These are phyloP conservation scores for Sphaerodactylus townsendi DNA, from an alignment of 2,113 vertebrate genomes.

Conservation along the genomic window DNA sequence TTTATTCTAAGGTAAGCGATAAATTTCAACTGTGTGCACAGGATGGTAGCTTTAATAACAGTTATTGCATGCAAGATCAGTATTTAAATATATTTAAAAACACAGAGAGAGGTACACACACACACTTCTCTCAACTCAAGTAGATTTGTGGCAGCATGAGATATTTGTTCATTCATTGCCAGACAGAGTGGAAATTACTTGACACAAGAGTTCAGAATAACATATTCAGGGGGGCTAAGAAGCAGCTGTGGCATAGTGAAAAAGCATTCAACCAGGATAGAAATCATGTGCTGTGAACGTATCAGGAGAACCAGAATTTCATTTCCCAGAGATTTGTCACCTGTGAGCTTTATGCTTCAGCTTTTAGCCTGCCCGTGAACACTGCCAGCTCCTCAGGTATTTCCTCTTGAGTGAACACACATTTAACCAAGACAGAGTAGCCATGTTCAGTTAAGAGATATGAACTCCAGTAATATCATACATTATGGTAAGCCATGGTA, in stretches of 20 bases:
- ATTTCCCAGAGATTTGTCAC: constrained; percentile 19
- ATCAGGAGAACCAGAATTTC: constrained; percentile 21
- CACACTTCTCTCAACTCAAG: constrained; percentile 24
- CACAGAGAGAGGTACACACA: no score
- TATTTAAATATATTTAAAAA: background rate
- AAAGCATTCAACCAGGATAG: constrained; percentile 22
- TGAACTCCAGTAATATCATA: background rate
- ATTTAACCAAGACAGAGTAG: constrained; percentile 8
- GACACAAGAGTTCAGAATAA: constrained; percentile 6
- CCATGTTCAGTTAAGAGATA: background rate
- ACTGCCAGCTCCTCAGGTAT: background rate
- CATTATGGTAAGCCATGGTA: background rate
- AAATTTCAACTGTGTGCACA: background rate
- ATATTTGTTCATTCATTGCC: background rate
- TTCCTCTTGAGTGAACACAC: rapidly evolving
- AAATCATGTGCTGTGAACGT: constrained; percentile 14
- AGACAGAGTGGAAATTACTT: constrained; percentile 35
- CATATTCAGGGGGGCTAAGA: constrained; percentile 1
- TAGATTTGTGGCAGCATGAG: constrained; percentile 9
- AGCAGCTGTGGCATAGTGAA: constrained; percentile 22
- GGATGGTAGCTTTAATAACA: background rate
- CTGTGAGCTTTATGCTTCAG: constrained; percentile 27
- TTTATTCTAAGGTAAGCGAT: background rate
- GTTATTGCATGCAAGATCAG: background rate
- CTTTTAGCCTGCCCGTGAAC: background rate